Evolutionary conservation across 2,888 invertebrate species (phyloP).

Genomic region (Drosophila glabriapex): DNA sequence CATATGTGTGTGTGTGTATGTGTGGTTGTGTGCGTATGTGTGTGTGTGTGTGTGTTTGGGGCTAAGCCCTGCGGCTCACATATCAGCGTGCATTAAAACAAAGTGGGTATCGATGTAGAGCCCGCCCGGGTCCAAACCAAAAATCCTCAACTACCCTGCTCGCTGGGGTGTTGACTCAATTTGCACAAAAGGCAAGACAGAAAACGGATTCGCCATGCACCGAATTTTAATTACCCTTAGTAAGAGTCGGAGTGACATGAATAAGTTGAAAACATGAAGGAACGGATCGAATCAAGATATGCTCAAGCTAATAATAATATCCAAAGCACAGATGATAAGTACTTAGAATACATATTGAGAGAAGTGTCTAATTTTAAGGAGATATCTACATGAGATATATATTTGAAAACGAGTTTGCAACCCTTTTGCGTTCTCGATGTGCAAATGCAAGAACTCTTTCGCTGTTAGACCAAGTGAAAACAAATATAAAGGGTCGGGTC

Average conservation of each 20-base stretch:
- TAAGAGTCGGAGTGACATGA: not conserved
- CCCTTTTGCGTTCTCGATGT: not conserved
- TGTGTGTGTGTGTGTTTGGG: conserved; percentile 43
- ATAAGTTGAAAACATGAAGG: not conserved
- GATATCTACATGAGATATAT: not conserved
- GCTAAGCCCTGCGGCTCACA: conserved; percentile 76
- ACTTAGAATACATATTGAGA: not conserved
- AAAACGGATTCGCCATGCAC: conserved; percentile 1
- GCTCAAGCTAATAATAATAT: not conserved
- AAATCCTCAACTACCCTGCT: conserved; percentile 10
- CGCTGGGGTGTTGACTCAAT: conserved; percentile 62
- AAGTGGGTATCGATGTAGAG: conserved; percentile 81
- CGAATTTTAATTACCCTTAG: conserved; percentile 36
- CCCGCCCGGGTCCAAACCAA: conserved; percentile 46
- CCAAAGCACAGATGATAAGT: not conserved
- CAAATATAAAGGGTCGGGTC: conserved; percentile 49
- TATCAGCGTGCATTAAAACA: conserved; percentile 80
- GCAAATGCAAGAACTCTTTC: not conserved
- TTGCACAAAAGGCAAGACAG: conserved; percentile 62
- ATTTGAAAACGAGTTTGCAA: not conserved
- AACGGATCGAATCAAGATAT: not conserved
- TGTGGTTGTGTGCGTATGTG: conserved; percentile 10
- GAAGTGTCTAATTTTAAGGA: not conserved
- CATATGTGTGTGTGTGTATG: conserved; percentile 14
- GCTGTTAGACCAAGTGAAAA: conserved; percentile 13